These are phyloP conservation scores for Athalia circularis DNA, from an alignment of 2,888 invertebrate species.

Conservation along the genomic window DNA sequence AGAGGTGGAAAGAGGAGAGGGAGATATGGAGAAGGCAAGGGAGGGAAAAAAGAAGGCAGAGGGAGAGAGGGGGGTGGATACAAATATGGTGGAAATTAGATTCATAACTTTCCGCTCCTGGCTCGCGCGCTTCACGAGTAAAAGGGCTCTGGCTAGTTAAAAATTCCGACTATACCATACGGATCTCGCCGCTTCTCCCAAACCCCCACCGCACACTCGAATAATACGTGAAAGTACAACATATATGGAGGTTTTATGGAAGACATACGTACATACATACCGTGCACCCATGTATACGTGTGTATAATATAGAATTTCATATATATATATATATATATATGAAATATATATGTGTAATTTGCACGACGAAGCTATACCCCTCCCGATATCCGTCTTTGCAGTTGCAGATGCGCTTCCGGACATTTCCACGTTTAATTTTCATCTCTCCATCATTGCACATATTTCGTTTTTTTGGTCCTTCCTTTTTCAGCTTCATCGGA, in stretches of 20 bases:
- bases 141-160: slow-evolving; percentile 68
- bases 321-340: too few relatives aligned
- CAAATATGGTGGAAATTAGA: slow-evolving; percentile 72
- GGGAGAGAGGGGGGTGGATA: slow-evolving; percentile 54
- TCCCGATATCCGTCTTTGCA: slow-evolving; percentile 35
- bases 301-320: slow-evolving; percentile 7
- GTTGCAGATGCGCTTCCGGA: slow-evolving; percentile 19
- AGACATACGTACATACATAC: slow-evolving; percentile 8
- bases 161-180: slow-evolving; percentile 69
- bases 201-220: slow-evolving; percentile 41
- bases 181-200: slow-evolving; percentile 56
- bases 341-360: slow-evolving; percentile 16
- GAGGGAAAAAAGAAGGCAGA: neutral
- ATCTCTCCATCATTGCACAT: neutral
- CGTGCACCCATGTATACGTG: neutral
- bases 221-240: slow-evolving; percentile 28
- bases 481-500: neutral
- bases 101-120: slow-evolving; percentile 71
- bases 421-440: slow-evolving; percentile 5
- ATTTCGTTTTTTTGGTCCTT: neutral
- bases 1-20: slow-evolving; percentile 32
- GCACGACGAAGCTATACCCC: slow-evolving; percentile 29
- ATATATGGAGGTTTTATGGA: too few relatives aligned
- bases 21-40: too few relatives aligned
- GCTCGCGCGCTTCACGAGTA: slow-evolving; percentile 63